Conservation (phyloP, 2,113 vertebrate genomes). For the human (Homo sapiens) region DNA sequence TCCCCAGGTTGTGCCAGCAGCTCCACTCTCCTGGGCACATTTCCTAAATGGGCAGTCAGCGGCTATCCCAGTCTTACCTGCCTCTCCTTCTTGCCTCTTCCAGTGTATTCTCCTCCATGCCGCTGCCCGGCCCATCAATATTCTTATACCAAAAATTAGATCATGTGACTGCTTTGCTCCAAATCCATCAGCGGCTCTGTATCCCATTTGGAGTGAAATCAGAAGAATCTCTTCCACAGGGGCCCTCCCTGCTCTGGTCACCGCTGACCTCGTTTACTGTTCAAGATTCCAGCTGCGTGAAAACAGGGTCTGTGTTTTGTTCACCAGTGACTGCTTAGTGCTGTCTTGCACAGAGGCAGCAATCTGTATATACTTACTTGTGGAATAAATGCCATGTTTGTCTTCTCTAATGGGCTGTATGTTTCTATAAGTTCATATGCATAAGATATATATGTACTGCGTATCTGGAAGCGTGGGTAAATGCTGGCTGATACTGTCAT, state of each 20-base stretch:
- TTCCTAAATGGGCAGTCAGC: background rate
- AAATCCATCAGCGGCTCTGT: background rate
- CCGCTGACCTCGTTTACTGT: background rate
- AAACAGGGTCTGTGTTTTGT: background rate
- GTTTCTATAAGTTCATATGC: accelerated
- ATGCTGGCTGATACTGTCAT: background rate
- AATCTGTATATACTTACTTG: accelerated
- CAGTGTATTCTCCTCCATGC: background rate
- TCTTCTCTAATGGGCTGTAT: accelerated
- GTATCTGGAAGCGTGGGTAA: accelerated
- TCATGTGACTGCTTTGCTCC: background rate
- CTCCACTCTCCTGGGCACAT: accelerated
- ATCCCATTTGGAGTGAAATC: background rate
- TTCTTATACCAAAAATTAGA: background rate
- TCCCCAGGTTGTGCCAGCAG: background rate
- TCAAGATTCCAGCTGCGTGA: accelerated
- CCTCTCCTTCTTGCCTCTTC: background rate
- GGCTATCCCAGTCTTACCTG: accelerated
- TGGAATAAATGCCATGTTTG: background rate
- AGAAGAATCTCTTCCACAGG: accelerated
- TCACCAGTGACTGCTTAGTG: accelerated
- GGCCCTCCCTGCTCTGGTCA: accelerated
- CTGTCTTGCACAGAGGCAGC: accelerated
- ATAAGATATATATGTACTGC: accelerated
- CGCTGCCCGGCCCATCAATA: background rate